phyloP scores from a whole-genome alignment of 2,888 invertebrate genomes.

The Leptogaster cylindrica region DNA sequence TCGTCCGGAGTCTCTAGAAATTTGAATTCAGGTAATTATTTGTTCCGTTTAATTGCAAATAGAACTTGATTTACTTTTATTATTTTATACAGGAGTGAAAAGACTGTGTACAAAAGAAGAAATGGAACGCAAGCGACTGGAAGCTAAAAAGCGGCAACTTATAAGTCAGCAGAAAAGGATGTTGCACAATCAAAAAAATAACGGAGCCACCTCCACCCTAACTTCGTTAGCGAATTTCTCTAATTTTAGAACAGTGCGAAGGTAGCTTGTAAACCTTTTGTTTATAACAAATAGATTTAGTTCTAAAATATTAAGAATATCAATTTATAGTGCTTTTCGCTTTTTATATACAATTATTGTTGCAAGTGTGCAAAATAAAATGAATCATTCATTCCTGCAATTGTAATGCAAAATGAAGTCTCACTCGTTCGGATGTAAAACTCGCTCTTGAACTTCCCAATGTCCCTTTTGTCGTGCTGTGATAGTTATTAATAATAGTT shows the following conservation, averaged over 20 bases:
- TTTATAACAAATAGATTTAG: no score
- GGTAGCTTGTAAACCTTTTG: background rate
- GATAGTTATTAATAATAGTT: no score
- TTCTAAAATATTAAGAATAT: background rate
- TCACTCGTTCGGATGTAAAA: no score
- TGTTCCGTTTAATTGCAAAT: background rate
- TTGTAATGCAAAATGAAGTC: no score
- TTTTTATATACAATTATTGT: no score
- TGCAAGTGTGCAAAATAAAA: no score
- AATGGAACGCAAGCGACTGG: slow-evolving; percentile 26
- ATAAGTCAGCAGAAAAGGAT: slow-evolving; percentile 9
- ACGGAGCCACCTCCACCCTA: background rate
- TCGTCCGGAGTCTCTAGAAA: background rate
- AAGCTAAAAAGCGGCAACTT: slow-evolving; percentile 22
- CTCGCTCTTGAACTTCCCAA: no score
- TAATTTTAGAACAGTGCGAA: background rate
- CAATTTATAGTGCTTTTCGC: no score
- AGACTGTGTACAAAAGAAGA: slow-evolving; percentile 39
- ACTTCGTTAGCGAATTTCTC: background rate
- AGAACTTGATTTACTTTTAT: background rate
- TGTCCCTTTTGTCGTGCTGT: no score
- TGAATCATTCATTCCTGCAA: no score
- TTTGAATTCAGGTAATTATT: background rate
- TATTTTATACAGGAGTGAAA: no score
- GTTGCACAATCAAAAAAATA: slow-evolving; percentile 3